Conservation (phyloP, 2,113 vertebrate species). For the Mirza zaza region DNA sequence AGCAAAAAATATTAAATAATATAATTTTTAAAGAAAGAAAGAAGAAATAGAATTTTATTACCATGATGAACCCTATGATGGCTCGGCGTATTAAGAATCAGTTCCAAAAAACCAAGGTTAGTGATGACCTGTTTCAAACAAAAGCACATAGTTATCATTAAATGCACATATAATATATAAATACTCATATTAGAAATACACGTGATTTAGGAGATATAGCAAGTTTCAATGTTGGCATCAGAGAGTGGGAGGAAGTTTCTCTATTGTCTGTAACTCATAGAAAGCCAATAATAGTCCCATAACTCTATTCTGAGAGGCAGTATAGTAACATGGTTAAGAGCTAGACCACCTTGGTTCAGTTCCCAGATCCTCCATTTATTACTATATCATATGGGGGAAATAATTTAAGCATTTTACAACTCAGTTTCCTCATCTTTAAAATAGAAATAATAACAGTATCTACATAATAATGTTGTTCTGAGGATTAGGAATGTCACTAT, state of each 20-base stretch:
- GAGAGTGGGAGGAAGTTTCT: neutral
- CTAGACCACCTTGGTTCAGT: neutral
- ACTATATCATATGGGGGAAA: neutral
- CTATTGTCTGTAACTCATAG: neutral
- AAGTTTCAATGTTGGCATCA: neutral
- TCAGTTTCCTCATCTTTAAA: neutral
- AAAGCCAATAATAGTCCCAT: neutral
- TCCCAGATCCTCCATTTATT: neutral
- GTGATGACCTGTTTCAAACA: slow-evolving; percentile 86
- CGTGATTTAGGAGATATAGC: neutral
- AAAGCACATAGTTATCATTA: neutral
- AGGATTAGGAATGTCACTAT: neutral
- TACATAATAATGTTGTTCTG: neutral
- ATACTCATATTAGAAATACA: neutral
- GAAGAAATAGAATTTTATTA: slow-evolving; percentile 68
- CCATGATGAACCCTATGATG: slow-evolving; percentile 96
- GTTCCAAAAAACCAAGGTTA: slow-evolving; percentile 92
- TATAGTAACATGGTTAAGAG: neutral
- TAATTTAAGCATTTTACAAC: neutral
- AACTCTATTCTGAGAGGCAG: neutral
- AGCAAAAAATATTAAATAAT: neutral
- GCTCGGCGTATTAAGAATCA: slow-evolving; percentile 94
- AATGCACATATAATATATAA: neutral
- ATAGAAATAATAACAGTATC: neutral
- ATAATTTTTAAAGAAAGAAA: neutral